A percentile compares a stretch with the other conserved stretches of the same genome.
These are phyloP conservation scores for Thalassophryne amazonica DNA, from an alignment of 2,797 vertebrate species.

Conservation along the genomic window DNA sequence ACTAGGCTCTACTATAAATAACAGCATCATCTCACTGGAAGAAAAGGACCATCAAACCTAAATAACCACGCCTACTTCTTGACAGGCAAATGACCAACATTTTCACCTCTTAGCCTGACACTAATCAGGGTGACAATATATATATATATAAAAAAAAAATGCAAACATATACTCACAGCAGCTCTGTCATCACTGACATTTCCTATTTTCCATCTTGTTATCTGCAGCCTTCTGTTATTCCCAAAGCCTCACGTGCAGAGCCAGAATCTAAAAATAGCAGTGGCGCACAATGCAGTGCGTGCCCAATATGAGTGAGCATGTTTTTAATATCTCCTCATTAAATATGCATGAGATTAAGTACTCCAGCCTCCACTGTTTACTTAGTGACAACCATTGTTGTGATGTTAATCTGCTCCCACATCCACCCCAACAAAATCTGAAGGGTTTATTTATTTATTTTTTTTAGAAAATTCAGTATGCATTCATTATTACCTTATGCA, in stretches of 20 bases:
- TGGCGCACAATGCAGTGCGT: constrained; percentile 38
- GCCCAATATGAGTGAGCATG: constrained; percentile 58
- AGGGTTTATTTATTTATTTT: no score
- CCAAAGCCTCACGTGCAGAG: constrained; percentile 66
- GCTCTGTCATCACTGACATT: constrained; percentile 70
- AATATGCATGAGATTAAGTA: constrained; percentile 72
- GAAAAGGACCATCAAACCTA: constrained; percentile 33
- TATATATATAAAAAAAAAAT: constrained; percentile 22
- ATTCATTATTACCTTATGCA: no score
- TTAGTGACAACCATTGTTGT: constrained; percentile 61
- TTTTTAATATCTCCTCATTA: constrained; percentile 71
- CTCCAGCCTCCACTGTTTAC: constrained; percentile 50
- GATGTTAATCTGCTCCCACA: constrained; percentile 34
- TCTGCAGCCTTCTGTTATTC: constrained; percentile 68
- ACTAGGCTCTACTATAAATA: constrained; percentile 46
- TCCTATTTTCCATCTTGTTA: constrained; percentile 66
- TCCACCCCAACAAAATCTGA: background rate
- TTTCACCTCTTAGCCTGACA: constrained; percentile 52
- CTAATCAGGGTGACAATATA: constrained; percentile 67
- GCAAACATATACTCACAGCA: constrained; percentile 34
- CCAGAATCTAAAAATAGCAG: constrained; percentile 69
- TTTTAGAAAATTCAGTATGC: no score
- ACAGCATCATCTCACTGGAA: constrained; percentile 28
- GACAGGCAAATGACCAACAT: constrained; percentile 58
- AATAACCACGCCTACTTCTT: constrained; percentile 44